These are phyloP conservation scores for Mormyrops boulengeri DNA, from an alignment of 2,797 vertebrate species.

Conservation along the genomic window DNA sequence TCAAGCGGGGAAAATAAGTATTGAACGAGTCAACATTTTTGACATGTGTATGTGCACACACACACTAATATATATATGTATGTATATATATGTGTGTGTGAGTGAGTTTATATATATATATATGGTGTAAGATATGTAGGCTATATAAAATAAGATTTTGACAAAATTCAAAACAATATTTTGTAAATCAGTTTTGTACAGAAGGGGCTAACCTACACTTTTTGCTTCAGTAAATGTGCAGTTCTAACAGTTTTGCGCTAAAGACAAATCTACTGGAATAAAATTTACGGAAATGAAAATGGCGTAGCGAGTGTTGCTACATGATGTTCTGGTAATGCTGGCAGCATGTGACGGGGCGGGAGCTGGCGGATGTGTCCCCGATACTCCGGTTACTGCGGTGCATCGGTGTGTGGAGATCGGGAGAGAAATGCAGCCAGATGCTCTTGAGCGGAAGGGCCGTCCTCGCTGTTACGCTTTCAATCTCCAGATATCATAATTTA, in stretches of 20 bases:
- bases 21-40: not conserved
- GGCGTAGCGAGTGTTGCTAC: not conserved
- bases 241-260: not conserved
- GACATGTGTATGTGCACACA: not conserved
- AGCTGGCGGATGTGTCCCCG: not conserved
- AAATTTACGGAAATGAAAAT: not conserved
- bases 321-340: not conserved
- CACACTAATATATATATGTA: too few species aligned
- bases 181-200: not conserved
- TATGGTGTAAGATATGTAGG: not conserved
- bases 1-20: not conserved
- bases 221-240: not conserved
- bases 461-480: not conserved
- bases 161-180: not conserved
- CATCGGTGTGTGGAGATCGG: not conserved
- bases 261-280: not conserved
- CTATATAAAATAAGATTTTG: not conserved
- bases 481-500: not conserved
- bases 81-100: too few species aligned
- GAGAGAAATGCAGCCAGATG: too few species aligned
- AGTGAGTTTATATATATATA: not conserved
- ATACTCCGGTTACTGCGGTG: not conserved
- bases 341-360: not conserved
- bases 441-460: not conserved
- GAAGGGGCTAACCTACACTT: not conserved